Percentiles rank a stretch among this genome's conserved stretches.
Conservation (phyloP, 2,797 vertebrate species). For the Acipenser transmontanus region DNA sequence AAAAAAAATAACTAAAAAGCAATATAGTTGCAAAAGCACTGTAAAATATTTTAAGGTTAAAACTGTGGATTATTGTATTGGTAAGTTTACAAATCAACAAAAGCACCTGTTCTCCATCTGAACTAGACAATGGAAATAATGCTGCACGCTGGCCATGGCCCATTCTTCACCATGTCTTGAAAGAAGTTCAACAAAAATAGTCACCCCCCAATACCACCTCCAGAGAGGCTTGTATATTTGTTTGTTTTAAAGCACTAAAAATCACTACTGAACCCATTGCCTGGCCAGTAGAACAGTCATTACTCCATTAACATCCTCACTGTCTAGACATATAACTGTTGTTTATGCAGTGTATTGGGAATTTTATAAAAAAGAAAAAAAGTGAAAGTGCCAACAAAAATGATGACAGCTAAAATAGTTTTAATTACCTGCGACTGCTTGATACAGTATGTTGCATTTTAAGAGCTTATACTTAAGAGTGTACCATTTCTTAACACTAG, state of each 20-base stretch:
- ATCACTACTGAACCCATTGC: slow-evolving; percentile 74
- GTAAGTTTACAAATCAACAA: slow-evolving; percentile 86
- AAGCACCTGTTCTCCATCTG: slow-evolving; percentile 81
- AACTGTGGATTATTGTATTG: slow-evolving; percentile 85
- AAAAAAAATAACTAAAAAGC: slow-evolving; percentile 75
- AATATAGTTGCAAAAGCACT: slow-evolving; percentile 89
- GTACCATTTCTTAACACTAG: slow-evolving; percentile 86
- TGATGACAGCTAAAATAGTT: slow-evolving; percentile 76
- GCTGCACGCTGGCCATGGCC: slow-evolving; percentile 78
- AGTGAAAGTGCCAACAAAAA: slow-evolving; percentile 81
- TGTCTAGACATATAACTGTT: slow-evolving; percentile 80
- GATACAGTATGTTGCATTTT: slow-evolving; percentile 80
- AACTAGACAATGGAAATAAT: slow-evolving; percentile 78
- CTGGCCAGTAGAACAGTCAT: slow-evolving; percentile 81
- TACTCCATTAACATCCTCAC: slow-evolving; percentile 82
- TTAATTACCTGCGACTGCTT: slow-evolving; percentile 80
- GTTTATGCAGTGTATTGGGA: slow-evolving; percentile 74
- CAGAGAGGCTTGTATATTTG: slow-evolving; percentile 66
- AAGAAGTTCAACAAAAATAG: slow-evolving; percentile 70
- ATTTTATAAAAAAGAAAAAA: slow-evolving; percentile 73
- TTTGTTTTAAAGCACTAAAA: slow-evolving; percentile 74
- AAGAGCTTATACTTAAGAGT: slow-evolving; percentile 78
- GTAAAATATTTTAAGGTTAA: slow-evolving; percentile 87
- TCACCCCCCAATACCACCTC: slow-evolving; percentile 59
- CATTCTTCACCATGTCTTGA: slow-evolving; percentile 66